Percentiles rank a stretch among this genome's conserved stretches.
phyloP scores from a whole-genome alignment of 2,888 invertebrate species.

The Nematopogon swammerdamellus region DNA sequence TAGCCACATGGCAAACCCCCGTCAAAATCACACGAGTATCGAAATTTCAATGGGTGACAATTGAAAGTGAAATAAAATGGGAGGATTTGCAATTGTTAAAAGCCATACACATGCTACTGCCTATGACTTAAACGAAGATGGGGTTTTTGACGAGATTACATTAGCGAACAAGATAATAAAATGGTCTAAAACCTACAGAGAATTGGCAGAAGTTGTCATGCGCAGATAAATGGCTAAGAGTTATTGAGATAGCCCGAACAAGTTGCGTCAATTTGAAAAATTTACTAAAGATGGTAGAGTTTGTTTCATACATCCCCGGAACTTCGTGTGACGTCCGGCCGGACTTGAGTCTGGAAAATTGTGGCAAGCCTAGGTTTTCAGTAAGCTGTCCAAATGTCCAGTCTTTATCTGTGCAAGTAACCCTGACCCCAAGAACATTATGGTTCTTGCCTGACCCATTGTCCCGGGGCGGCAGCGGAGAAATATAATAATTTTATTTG shows the following conservation, averaged over 20 bases:
- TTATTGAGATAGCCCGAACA: slow-evolving; percentile 2
- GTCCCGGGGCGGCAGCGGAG: no score
- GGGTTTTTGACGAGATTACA: slow-evolving; percentile 1
- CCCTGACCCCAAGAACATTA: no score
- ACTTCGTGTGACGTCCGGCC: no score
- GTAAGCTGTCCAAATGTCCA: no score
- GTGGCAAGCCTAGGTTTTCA: no score
- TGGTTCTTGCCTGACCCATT: no score
- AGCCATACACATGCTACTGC: slow-evolving; percentile 1
- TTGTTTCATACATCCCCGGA: slow-evolving; percentile 1
- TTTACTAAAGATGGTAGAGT: neutral
- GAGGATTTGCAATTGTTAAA: slow-evolving; percentile 1
- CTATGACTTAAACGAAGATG: slow-evolving; percentile 1
- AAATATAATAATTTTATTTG: no score
- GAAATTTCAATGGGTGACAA: no score
- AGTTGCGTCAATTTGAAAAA: slow-evolving; percentile 2
- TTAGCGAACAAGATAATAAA: slow-evolving; percentile 2
- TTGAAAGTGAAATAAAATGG: slow-evolving; percentile 1
- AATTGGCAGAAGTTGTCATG: neutral
- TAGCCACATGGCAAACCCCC: no score
- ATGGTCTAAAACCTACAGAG: slow-evolving; percentile 1
- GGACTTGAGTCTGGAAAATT: no score
- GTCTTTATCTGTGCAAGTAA: no score
- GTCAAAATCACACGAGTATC: no score
- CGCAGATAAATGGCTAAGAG: slow-evolving; percentile 1